Conservation (phyloP, 2,888 invertebrate species). For the Trilocha varians region DNA sequence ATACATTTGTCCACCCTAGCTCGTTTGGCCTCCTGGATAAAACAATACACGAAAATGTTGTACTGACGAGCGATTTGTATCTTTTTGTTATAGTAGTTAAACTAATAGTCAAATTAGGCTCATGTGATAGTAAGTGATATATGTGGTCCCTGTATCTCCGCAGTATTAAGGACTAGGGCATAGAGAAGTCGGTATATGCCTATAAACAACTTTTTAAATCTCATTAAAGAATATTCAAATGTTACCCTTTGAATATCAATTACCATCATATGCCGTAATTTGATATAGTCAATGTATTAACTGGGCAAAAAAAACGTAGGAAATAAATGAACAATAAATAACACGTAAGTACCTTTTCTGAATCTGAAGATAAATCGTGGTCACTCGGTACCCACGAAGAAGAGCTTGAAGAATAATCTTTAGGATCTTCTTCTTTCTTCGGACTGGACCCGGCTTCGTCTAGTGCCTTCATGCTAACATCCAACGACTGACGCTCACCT, state of each 20-base stretch:
- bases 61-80: no score
- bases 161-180: no score
- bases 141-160: no score
- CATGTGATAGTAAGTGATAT: no score
- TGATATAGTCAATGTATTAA: background rate
- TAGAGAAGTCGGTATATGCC: no score
- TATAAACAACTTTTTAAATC: no score
- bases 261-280: no score
- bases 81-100: no score
- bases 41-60: no score
- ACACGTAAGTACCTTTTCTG: slow-evolving; percentile 19
- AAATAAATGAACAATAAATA: background rate
- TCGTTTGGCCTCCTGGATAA: slow-evolving; percentile 25
- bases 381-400: slow-evolving; percentile 53
- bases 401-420: slow-evolving; percentile 43
- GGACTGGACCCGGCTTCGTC: slow-evolving; percentile 23
- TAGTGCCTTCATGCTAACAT: slow-evolving; percentile 16
- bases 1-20: slow-evolving; percentile 25
- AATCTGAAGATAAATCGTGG: slow-evolving; percentile 30
- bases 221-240: no score
- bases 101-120: no score
- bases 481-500: slow-evolving; percentile 26
- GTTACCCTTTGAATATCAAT: no score
- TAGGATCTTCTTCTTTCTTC: slow-evolving; percentile 26
- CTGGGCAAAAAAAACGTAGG: background rate